These are phyloP conservation scores for Callorhinus ursinus DNA, from an alignment of 2,113 vertebrate species.

Conservation along the genomic window DNA sequence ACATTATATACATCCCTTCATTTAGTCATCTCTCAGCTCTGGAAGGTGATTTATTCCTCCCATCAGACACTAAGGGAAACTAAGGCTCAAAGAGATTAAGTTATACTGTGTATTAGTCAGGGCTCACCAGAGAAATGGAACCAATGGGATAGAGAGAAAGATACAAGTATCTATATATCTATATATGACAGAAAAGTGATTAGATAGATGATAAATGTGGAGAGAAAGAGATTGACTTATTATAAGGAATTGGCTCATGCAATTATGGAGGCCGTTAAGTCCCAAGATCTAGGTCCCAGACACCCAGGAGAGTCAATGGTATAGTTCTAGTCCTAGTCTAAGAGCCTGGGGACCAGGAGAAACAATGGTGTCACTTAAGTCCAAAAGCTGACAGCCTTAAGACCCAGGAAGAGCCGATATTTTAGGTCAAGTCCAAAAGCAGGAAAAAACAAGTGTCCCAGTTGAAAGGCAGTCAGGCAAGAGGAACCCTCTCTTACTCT, in stretches of 20 bases:
- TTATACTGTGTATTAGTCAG: background rate
- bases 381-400: background rate
- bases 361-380: background rate
- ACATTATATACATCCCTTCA: background rate
- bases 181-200: background rate
- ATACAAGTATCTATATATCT: background rate
- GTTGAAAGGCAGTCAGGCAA: background rate
- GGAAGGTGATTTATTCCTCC: background rate
- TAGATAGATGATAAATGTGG: background rate
- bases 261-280: background rate
- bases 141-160: background rate
- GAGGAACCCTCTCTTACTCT: background rate
- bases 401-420: background rate
- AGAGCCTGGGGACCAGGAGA: background rate
- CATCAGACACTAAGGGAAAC: background rate
- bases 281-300: background rate
- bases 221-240: background rate
- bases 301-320: background rate
- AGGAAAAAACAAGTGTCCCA: background rate
- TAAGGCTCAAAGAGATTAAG: slow-evolving; percentile 31
- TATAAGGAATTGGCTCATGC: background rate
- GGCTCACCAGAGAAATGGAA: background rate
- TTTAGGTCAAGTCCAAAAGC: background rate
- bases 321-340: background rate
- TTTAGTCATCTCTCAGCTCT: background rate